phyloP scores from a whole-genome alignment of 2,797 vertebrate genomes.

The Phoxinus dragarum region DNA sequence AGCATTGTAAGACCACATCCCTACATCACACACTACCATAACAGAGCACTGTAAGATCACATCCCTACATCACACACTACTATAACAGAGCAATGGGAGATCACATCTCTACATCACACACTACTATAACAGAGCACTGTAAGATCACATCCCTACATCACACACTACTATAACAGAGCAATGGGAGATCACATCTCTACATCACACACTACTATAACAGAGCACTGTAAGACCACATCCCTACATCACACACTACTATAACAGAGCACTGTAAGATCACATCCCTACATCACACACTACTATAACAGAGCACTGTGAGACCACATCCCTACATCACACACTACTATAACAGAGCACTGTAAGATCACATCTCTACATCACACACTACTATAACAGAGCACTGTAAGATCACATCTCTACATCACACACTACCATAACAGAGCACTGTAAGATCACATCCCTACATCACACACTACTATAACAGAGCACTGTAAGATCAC shows the following conservation, averaged over 20 bases:
- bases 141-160: background rate
- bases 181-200: background rate
- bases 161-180: background rate
- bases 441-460: background rate
- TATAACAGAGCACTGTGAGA: too few relatives aligned
- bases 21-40: background rate
- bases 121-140: background rate
- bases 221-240: background rate
- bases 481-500: background rate
- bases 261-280: background rate
- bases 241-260: background rate
- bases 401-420: background rate
- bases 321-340: constrained; percentile 81
- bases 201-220: background rate
- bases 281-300: background rate
- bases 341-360: constrained; percentile 80
- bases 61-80: background rate
- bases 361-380: background rate
- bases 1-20: background rate
- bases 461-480: background rate
- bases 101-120: background rate
- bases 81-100: background rate
- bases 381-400: background rate
- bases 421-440: background rate
- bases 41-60: background rate